Evolutionary conservation across 2,113 vertebrate species (phyloP), one percentile per base, ranked within the genome.

Genomic region (Oplegnathus fasciatus): DNA sequence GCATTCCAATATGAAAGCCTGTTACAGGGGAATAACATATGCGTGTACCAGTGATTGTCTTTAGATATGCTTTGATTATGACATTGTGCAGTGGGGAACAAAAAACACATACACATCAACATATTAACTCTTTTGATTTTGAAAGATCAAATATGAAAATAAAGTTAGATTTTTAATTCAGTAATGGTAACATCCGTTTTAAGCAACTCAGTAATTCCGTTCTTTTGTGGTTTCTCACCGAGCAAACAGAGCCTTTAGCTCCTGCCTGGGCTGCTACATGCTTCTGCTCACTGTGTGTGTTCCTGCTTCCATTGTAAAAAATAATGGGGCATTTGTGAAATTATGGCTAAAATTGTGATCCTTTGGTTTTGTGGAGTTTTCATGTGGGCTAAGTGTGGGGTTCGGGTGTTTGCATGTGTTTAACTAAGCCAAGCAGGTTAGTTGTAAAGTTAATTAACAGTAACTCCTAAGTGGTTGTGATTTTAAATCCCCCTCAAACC

Each of bases 361-460:
- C 40, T 54, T 81, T 42, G 24, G 66, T 24, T 85, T 75, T 30
- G 44, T n/a, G 28, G 24, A 50, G 42, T 24, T 62, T 76, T 55
- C 46, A 48, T 57, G 66, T 65, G 34, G 28, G 54, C 24, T 46
- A 2, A 9, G 2, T 32, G 67, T 20, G 44, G n/a, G 20, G 40
- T 30, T 24, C 40, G 69, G 55, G 17, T 64, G 48, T 84, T 75
- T 83, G 42, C 46, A 83, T 75, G 69, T 76, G 58, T 70, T 86
- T 64, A 81, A 79, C 88, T 79, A 62, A 86, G 81, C 81, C 66
- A 57, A 70, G 55, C 73, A 70, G 84, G 78, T 78, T 86, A 66
- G 70, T 80, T 86, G 44, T 84, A 68, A 86, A 85, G 89, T 85
- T 88, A 89, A 90, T 92, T 84, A 91, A 82, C 66, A 82, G 73